Evolutionary conservation across 2,797 vertebrate species (phyloP), one percentile per base, ranked within the genome.

Genomic region (Chaetophractus vellerosus): DNA sequence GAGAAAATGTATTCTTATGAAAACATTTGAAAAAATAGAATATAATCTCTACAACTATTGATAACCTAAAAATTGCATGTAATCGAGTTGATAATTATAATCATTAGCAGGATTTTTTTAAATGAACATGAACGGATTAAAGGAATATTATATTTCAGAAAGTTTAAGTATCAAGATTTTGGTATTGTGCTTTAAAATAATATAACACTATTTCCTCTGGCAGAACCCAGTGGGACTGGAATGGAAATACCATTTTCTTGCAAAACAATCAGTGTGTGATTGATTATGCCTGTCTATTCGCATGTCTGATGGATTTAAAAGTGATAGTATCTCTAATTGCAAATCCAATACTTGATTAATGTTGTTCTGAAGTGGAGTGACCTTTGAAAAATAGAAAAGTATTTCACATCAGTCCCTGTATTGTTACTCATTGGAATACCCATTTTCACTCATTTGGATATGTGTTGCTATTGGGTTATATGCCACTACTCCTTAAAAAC

Each of bases 321-420:
- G 59, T 76, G 66, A 90, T 94, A 71, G 52, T 79, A 71, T 63
- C 63, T 95, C 38, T 92, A 90, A 93, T 72, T 96, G 33, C 31
- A 92, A 88, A 93, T 92, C 6, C 38, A 90, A 83, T 90, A 83
- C 38, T 28, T 93, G 92, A 96, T 86, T 91, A 93, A 94, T 93
- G 41, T 68, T 94, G 48, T 83, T 96, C 71, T 93, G 59, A 92
- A 95, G 48, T 93, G 92, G 85, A 84, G 19, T 89, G 59, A 93
- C 68, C 28, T 91, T 96, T 86, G 64, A 84, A 84, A 38, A 94
- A 61, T 38, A 16, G 50, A 96, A 91, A 87, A 33, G 11, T 28
- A 63, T 88, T 96, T 94, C 61, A 69, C 36, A 85, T 85, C 38
- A 71, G 36, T 79, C 11, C 6, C 15, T 87, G 48, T 8, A 50